phyloP scores from a whole-genome alignment of 2,888 invertebrate genomes.

The Tillus elongatus region DNA sequence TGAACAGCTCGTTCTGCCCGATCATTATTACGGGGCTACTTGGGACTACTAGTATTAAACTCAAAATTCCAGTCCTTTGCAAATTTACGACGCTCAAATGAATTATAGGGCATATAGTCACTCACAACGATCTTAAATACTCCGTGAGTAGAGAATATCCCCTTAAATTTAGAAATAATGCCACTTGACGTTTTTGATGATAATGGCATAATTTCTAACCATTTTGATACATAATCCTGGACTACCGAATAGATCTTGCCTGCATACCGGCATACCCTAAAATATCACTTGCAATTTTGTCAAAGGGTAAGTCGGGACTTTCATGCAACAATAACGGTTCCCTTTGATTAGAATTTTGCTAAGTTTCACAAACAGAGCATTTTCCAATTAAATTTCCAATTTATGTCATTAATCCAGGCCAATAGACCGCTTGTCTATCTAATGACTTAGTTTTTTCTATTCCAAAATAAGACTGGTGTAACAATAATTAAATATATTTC shows the following conservation, averaged over 20 bases:
- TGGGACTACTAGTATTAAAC: constrained; percentile 17
- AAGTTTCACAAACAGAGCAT: constrained; percentile 15
- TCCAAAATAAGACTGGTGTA: constrained; percentile 12
- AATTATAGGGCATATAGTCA: constrained; percentile 19
- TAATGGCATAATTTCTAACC: constrained; percentile 20
- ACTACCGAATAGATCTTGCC: constrained; percentile 19
- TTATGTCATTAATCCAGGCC: constrained; percentile 13
- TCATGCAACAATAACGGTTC: constrained; percentile 15
- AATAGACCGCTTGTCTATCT: constrained; percentile 11
- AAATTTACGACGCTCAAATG: constrained; percentile 16
- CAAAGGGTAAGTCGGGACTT: constrained; percentile 15
- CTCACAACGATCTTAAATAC: constrained; percentile 13
- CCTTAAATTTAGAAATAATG: constrained; percentile 13
- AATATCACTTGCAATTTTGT: constrained; percentile 18
- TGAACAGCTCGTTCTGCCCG: constrained; percentile 16
- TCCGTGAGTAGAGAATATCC: constrained; percentile 16
- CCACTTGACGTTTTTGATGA: constrained; percentile 9
- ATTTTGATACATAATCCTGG: constrained; percentile 24
- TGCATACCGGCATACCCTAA: constrained; percentile 15
- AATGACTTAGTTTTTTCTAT: constrained; percentile 6
- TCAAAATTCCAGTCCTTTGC: constrained; percentile 18
- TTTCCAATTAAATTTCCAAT: constrained; percentile 6
- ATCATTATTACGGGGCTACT: constrained; percentile 18
- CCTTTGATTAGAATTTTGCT: constrained; percentile 12
- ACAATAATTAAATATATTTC: constrained; percentile 5